These are phyloP conservation scores for Aquatica leii DNA, from an alignment of 2,888 invertebrate species.

Conservation along the genomic window DNA sequence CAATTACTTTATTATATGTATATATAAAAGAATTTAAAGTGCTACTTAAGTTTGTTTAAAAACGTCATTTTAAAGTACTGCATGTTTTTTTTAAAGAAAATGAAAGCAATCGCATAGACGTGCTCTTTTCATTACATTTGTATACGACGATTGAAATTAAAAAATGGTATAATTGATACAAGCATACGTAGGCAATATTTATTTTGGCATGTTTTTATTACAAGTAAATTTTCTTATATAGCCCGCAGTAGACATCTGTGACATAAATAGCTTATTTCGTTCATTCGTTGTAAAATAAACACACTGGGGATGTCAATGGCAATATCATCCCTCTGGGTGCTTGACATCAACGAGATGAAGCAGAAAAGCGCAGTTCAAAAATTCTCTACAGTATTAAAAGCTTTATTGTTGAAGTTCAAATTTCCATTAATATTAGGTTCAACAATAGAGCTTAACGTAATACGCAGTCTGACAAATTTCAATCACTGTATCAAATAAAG, in stretches of 20 bases:
- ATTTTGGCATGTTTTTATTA: slow-evolving; percentile 16
- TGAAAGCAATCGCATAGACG: background rate
- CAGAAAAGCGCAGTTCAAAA: slow-evolving; percentile 36
- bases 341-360: slow-evolving; percentile 31
- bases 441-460: slow-evolving; percentile 21
- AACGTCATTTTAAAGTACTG: slow-evolving; percentile 5
- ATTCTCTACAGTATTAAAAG: slow-evolving; percentile 35
- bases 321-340: slow-evolving; percentile 35
- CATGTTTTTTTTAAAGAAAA: slow-evolving; percentile 6
- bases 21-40: background rate
- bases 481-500: too few relatives aligned
- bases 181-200: background rate
- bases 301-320: slow-evolving; percentile 37
- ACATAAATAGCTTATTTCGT: slow-evolving; percentile 37
- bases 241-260: slow-evolving; percentile 32
- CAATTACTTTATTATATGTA: background rate
- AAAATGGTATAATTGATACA: too few relatives aligned
- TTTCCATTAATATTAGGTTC: slow-evolving; percentile 24
- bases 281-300: slow-evolving; percentile 37
- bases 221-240: slow-evolving; percentile 27
- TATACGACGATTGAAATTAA: too few relatives aligned
- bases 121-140: slow-evolving; percentile 1
- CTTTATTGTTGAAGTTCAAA: slow-evolving; percentile 35
- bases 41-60: too few relatives aligned
- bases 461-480: background rate